These are phyloP conservation scores for Matsumyia berberina DNA, from an alignment of 2,888 invertebrate genomes.

Conservation along the genomic window DNA sequence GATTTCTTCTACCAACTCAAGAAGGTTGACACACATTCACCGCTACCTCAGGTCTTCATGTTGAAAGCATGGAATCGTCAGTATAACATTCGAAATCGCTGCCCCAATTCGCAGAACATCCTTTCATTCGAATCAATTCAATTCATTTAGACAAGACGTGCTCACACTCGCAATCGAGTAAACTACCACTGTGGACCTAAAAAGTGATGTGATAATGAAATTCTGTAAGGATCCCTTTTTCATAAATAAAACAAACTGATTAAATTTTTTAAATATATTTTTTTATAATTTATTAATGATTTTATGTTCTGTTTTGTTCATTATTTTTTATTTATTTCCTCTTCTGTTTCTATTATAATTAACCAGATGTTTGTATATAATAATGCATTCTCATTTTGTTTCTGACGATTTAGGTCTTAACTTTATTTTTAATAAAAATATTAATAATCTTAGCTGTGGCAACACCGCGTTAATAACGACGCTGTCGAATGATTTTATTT, in stretches of 20 bases:
- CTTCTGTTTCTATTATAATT: conserved; percentile 77
- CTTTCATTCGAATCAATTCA: too few relatives aligned
- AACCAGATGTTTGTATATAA: conserved; percentile 80
- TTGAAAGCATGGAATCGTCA: too few relatives aligned
- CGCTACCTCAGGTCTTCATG: too few relatives aligned
- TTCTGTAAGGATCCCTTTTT: too few relatives aligned
- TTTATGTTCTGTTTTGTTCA: conserved; percentile 77
- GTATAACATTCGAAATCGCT: too few relatives aligned
- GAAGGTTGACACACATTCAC: too few relatives aligned
- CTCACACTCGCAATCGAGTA: too few relatives aligned
- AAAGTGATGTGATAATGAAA: too few relatives aligned
- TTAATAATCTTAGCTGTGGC: conserved; percentile 73
- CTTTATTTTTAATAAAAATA: conserved; percentile 73
- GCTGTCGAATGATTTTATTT: conserved; percentile 62
- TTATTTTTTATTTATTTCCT: conserved; percentile 33
- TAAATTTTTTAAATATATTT: conserved; percentile 27
- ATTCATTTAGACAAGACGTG: too few relatives aligned
- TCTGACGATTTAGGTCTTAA: conserved; percentile 71
- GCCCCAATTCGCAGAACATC: too few relatives aligned
- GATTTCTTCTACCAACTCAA: too few relatives aligned
- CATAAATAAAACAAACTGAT: not conserved
- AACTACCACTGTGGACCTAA: too few relatives aligned
- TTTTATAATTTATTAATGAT: conserved; percentile 78
- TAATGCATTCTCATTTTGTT: conserved; percentile 78
- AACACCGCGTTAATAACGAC: conserved; percentile 58